Base-by-base conservation (phyloP, 2,113 vertebrate species). In the Atrichornis clamosus region DNA sequence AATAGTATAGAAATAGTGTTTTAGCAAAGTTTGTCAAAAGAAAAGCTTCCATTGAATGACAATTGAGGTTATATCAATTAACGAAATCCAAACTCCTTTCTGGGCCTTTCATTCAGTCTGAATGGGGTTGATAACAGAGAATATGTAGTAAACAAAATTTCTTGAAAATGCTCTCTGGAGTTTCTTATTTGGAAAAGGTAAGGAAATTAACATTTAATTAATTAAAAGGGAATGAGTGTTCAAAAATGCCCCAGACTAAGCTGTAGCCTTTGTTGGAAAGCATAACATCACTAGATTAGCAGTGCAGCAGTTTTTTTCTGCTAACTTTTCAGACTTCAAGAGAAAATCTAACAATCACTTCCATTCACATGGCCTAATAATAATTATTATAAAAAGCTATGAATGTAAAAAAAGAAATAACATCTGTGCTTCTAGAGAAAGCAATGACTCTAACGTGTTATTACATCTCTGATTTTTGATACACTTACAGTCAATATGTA, bases 171-270 rank as follows among this genome's bases (percentile, higher is more conserved):
- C 17, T 85, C 80, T 59, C 84, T 67, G 26, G 68, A 86, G 78
- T 56, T 94, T 73, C 24, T 72, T 93, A 55, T 69, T 84, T 78
- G 26, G 60, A 83, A 94, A 90, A 92, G 27, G 70, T 72, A 96
- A 93, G 46, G 47, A 92, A 82, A 92, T 92, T 35, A 93, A 87
- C 72, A 75, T 69, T 56, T 93, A 64, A 74, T 78, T 92, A 87
- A 90, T 90, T 94, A 79, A 87, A 93, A 78, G 13, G 19, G 33
- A 93, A 72, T 17, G 53, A 84, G 23, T 68, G 21, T 53, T 91
- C 46, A 92, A 64, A 94, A 81, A 52, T 73, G 37, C 32, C 28
- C 1, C 6, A 77, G 73, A 84, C 18, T 72, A 89, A 69, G 39
- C 24, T 63, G 35, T 17, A 64, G 33, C 15, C 27, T 46, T 58